phyloP scores from a whole-genome alignment of 2,888 invertebrate species.

The Eupsilia transversa region DNA sequence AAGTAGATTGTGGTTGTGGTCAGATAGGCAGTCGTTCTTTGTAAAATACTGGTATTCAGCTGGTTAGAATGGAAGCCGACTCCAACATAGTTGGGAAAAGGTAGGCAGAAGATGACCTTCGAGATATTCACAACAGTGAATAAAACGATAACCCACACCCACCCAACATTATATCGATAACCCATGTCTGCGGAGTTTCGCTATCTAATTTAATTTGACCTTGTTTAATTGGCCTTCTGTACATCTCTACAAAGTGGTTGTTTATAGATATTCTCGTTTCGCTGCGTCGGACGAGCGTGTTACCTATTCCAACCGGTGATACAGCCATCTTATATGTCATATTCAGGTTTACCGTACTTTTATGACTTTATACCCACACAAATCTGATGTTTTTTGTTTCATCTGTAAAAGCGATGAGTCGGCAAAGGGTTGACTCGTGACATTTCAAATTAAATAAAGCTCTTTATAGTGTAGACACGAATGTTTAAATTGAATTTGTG shows the following conservation, averaged over 20 bases:
- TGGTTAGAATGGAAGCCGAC: too few species aligned
- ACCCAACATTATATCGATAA: too few species aligned
- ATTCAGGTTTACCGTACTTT: slow-evolving; percentile 39
- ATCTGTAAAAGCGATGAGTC: slow-evolving; percentile 32
- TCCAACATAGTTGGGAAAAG: too few species aligned
- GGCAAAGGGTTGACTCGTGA: slow-evolving; percentile 16
- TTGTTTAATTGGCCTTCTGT: slow-evolving; percentile 7
- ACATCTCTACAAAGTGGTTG: neutral
- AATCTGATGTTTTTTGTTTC: slow-evolving; percentile 29
- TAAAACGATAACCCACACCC: too few species aligned
- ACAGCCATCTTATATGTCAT: slow-evolving; percentile 42
- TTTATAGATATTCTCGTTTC: slow-evolving; percentile 32
- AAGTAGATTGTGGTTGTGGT: too few species aligned
- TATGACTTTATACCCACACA: slow-evolving; percentile 25
- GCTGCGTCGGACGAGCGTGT: slow-evolving; percentile 16
- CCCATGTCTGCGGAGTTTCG: too few species aligned
- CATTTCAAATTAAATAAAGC: slow-evolving; percentile 27
- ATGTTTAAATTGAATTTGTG: slow-evolving; percentile 5
- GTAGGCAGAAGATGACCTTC: too few species aligned
- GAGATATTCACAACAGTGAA: too few species aligned
- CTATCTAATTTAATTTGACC: too few species aligned
- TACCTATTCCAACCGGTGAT: slow-evolving; percentile 12
- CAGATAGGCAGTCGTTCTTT: too few species aligned
- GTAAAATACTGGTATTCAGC: neutral
- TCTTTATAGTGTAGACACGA: slow-evolving; percentile 19